Base-by-base conservation (phyloP, 2,797 vertebrate genomes). In the Smutsia temminckii region DNA sequence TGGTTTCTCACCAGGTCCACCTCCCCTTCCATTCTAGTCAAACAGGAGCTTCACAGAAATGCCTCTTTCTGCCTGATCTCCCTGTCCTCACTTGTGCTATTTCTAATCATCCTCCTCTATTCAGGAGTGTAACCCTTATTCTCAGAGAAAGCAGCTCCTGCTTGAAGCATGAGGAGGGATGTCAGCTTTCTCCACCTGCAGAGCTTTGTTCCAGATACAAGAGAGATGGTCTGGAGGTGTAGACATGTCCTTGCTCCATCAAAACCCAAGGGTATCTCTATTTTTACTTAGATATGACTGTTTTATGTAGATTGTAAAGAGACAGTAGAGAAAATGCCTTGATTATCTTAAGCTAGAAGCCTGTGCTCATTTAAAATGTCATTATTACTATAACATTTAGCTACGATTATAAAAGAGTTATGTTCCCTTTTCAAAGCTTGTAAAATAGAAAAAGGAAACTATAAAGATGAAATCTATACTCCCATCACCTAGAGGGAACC, bases 261-360 rank as follows among this genome's bases (percentile, higher is more conserved):
- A 0, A 59, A 42, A 66, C 13, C 14, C 17, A 61, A 78, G 51
- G 25, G 61, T 51, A 37, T 85, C 57, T 59, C 37, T 55, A 21
- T 29, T 17, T 51, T 88, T 6, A 55, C 25, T 61, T 68, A 61
- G 32, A 32, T n/a, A 7, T 4, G 18, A 37, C 86, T 78, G 20
- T 51, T 72, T 68, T 27, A 51, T 17, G 6, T n/a, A 78, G 68
- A 89, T 40, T 46, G 89, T 49, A 89, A 85, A 32, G 11, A 34
- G 18, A 81, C 0, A 0, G 20, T 53, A 57, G 55, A 94, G 46
- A 72, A 91, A 72, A 92, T 91, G 13, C 42, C 10, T 71, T 91
- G 16, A 71, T 85, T 71, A 34, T 85, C 69, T 91, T 85, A 59
- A 83, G 49, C 42, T 83, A 85, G 27, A 91, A 63, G 11, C 72